Evolutionary conservation across 2,113 vertebrate species (phyloP), one percentile per base, ranked within the genome.

Genomic region (Epinephelus lanceolatus): DNA sequence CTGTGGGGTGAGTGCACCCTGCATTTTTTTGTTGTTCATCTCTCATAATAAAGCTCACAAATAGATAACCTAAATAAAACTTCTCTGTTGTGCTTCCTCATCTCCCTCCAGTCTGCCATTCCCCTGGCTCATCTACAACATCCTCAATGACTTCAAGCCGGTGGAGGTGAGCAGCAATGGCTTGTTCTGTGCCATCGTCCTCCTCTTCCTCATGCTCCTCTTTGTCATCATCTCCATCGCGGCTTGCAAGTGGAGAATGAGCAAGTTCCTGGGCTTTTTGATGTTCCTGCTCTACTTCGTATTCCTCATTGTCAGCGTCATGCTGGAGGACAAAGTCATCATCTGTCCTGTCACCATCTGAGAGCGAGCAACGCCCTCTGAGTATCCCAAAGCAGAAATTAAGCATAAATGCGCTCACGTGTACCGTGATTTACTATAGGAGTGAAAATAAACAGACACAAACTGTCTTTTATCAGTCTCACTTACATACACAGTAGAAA

Each of bases 281-380:
- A 96, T 96, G 95, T 96, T 96, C 83, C 0, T 96, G 86, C 94
- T 96, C 49, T 96, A 96, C 92, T 93, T 96, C 8, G 83, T 96
- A 70, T 96, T 96, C 91, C 93, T 96, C 17, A 55, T 96, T n/a
- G 2, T 93, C 87, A 95, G 95, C 5, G 95, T 96, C 71, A 94
- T 96, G 95, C 90, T 96, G 89, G 95, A 96, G 88, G 95, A 96
- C 91, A 96, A 85, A 88, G 0, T 96, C 81, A 92, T 96, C 63
- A 15, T 17, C 57, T 96, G 95, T 56, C 95, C 95, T 0, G 21
- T 96, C 79, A 92, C 88, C 61, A 7, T 95, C 89, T 96, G 88
- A 96, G 60, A 52, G 55, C 13, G 11, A 69, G 30, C 4, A 3
- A 17, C 55, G 56, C 51, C n/a, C 7, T 6, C 11, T 56, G 42